Evolutionary conservation across 2,888 invertebrate genomes (phyloP).

Genomic region (Neoascia interrupta): DNA sequence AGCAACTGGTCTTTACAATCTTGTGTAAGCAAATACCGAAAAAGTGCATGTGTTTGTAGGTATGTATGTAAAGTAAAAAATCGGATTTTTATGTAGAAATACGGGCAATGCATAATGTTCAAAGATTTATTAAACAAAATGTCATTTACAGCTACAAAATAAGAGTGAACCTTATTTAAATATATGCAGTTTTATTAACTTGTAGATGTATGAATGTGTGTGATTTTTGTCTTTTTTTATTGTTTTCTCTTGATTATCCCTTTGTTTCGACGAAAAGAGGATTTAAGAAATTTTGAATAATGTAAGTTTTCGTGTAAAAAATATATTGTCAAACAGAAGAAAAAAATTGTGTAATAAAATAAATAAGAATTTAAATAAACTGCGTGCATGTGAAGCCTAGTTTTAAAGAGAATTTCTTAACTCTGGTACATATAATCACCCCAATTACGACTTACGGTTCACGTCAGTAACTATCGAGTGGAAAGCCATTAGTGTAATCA

Average conservation of each 20-base stretch:
- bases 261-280: constrained; percentile 15
- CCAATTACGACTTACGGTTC: too few species aligned
- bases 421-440: too few species aligned
- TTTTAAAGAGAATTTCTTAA: too few species aligned
- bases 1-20: too few species aligned
- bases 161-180: too few species aligned
- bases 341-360: constrained; percentile 45
- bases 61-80: background rate
- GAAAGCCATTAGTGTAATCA: too few species aligned
- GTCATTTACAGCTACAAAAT: constrained; percentile 20
- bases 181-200: constrained; percentile 14
- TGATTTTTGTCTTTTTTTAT: constrained; percentile 3
- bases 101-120: constrained; percentile 34
- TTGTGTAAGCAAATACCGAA: background rate
- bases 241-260: background rate
- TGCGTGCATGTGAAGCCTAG: background rate
- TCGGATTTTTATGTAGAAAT: constrained; percentile 7
- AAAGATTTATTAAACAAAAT: constrained; percentile 7
- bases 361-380: constrained; percentile 54
- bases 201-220: constrained; percentile 36
- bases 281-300: too few species aligned
- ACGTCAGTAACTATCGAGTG: too few species aligned
- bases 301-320: constrained; percentile 51
- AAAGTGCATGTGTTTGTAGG: background rate
- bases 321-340: constrained; percentile 32